Base-by-base conservation (phyloP, 2,888 invertebrate genomes). In the Venustoraphidia nigricollis region DNA sequence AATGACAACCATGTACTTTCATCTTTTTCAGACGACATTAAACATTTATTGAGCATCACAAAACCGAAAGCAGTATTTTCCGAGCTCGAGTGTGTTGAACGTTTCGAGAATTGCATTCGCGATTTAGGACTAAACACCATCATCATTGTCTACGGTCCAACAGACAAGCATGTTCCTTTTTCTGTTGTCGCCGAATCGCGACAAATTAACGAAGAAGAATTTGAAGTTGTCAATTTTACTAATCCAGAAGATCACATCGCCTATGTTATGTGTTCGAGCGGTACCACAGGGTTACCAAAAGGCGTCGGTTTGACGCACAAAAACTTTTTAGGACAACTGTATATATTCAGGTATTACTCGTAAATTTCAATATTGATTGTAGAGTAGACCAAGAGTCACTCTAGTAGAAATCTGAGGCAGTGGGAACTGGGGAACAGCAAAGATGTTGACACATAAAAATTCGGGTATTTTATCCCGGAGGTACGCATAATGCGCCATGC, bases 261-360 rank as follows among this genome's bases (percentile, higher is more conserved):
- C 6, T 54, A 58, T 14, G 56, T 62, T 34, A 44, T 81, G 50
- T 80, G 76, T 62, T 83, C 82, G 36, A 81, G 81, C 48, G 83
- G 83, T 42, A 83, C 83, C 0, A 76, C 76, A 13, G 83, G 83
- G 1, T 62, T 80, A 57, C 77, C 81, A 1, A 81, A 82, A 64
- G 80, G 78, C 36, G 79, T 81, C 2, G 68, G 73, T 64, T 61
- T 81, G 41, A 75, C 77, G 8, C 77, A 81, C 60, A 62, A 67
- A 47, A 81, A 80, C 9, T 17, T 42, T 10, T 10, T 42, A 10
- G 11, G 9, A 27, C 17, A 34, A 10, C 3, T 42, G 14, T 11
- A 39, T 9, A 39, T 10, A 14, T 10, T 39, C 9, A 39, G 40
- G 40, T 39, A 39, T 6, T 27, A 27, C 6, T 6, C 6, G 6